These are phyloP conservation scores for Brachyopa scutellaris DNA, from an alignment of 2,888 invertebrate genomes.

Conservation along the genomic window DNA sequence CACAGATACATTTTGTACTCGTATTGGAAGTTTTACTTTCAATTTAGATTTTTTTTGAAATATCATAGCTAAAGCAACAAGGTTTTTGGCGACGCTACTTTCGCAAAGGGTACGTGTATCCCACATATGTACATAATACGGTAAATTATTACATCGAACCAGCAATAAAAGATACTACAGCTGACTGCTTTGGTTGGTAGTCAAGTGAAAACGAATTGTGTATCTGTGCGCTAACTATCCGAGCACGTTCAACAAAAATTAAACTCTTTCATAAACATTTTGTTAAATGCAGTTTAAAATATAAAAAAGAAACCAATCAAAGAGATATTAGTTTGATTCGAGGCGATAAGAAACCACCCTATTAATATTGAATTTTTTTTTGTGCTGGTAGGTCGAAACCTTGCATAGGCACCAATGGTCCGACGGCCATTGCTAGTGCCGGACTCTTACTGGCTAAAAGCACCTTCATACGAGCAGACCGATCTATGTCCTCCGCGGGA, in stretches of 20 bases:
- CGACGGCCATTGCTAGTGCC: no score
- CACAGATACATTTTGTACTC: background rate
- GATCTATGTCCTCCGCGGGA: no score
- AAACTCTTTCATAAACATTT: conserved; percentile 2
- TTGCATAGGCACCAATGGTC: no score
- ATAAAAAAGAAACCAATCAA: background rate
- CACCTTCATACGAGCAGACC: no score
- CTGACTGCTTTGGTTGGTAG: conserved; percentile 27
- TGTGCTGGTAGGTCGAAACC: no score
- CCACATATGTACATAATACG: conserved; percentile 3
- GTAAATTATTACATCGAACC: conserved; percentile 20
- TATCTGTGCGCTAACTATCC: conserved; percentile 17
- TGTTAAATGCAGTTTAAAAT: background rate
- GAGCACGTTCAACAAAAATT: conserved; percentile 9
- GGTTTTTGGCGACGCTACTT: conserved; percentile 37
- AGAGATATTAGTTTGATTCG: background rate
- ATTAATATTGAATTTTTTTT: no score
- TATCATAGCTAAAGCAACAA: conserved; percentile 9
- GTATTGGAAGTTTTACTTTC: conserved; percentile 41
- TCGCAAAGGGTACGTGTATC: conserved; percentile 20
- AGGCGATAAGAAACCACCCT: no score
- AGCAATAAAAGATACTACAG: conserved; percentile 9
- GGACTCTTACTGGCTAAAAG: no score
- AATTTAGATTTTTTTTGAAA: conserved; percentile 24
- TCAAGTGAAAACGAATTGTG: conserved; percentile 29